phyloP scores from a whole-genome alignment of 2,113 vertebrate species.

The Hirundichthys speculiger region DNA sequence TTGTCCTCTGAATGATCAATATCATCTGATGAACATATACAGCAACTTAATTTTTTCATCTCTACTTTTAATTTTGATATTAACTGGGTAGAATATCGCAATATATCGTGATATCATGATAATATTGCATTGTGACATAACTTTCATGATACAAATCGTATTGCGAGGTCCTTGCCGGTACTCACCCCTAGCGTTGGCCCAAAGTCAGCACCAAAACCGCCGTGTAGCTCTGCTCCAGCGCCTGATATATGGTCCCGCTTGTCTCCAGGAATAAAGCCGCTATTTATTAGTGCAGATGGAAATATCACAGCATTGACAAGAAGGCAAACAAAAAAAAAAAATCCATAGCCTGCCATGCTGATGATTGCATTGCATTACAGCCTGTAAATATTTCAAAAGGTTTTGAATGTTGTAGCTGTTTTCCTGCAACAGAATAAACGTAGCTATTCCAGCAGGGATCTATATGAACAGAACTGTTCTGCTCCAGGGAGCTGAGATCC shows the following conservation, averaged over 20 bases:
- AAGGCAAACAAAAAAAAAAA: slow-evolving; percentile 24
- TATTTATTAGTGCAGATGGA: slow-evolving; percentile 1
- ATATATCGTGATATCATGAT: too few species aligned
- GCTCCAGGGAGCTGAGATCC: slow-evolving; percentile 25
- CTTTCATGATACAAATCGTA: too few species aligned
- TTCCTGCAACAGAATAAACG: slow-evolving; percentile 40
- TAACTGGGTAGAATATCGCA: too few species aligned
- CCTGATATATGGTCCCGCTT: slow-evolving; percentile 15
- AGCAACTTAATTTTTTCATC: too few species aligned
- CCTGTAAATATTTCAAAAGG: slow-evolving; percentile 53
- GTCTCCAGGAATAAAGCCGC: not conserved
- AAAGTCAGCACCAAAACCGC: slow-evolving; percentile 1
- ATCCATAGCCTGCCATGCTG: slow-evolving; percentile 27
- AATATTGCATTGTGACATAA: too few species aligned
- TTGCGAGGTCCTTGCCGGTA: too few species aligned
- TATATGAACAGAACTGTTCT: slow-evolving; percentile 48
- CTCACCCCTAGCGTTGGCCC: too few species aligned
- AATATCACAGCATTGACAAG: slow-evolving; percentile 16
- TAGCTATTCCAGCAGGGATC: slow-evolving; percentile 53
- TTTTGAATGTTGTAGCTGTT: slow-evolving; percentile 26
- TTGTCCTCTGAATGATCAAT: too few species aligned
- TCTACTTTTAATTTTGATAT: too few species aligned
- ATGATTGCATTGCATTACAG: slow-evolving; percentile 37
- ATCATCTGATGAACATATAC: too few species aligned
- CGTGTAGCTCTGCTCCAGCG: not conserved